A percentile compares a stretch with the other conserved stretches of the same genome.
These are phyloP conservation scores for Gambusia affinis DNA, from an alignment of 2,113 vertebrate genomes.

Conservation along the genomic window DNA sequence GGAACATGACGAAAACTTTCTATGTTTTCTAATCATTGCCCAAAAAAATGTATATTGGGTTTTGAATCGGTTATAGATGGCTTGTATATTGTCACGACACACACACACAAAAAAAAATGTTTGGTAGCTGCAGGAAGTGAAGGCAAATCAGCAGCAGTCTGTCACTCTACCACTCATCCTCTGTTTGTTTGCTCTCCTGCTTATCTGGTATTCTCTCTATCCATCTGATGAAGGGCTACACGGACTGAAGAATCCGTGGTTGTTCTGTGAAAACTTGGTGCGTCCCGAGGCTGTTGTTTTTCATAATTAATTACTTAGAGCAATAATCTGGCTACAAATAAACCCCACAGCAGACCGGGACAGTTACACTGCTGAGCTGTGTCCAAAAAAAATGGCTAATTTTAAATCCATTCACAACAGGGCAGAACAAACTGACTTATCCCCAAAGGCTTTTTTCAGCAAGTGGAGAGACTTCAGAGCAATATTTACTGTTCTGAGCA, in stretches of 20 bases:
- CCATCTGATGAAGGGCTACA: slow-evolving; percentile 25
- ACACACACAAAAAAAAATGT: not conserved
- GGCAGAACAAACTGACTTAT: slow-evolving; percentile 20
- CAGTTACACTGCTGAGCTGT: not conserved
- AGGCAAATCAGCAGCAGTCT: slow-evolving; percentile 31
- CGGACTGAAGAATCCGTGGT: slow-evolving; percentile 38
- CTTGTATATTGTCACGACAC: not conserved
- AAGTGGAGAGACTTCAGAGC: slow-evolving; percentile 7
- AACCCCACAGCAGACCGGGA: slow-evolving; percentile 11
- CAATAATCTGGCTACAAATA: slow-evolving; percentile 51
- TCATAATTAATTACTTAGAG: slow-evolving; percentile 62
- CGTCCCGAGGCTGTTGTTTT: slow-evolving; percentile 65
- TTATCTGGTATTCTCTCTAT: slow-evolving; percentile 38
- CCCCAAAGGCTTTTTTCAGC: not conserved
- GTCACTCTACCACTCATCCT: slow-evolving; percentile 36
- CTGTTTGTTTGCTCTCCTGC: slow-evolving; percentile 49
- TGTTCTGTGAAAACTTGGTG: slow-evolving; percentile 58
- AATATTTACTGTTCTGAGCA: slow-evolving; percentile 17
- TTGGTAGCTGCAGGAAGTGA: slow-evolving; percentile 35
- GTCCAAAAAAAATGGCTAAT: slow-evolving; percentile 26
- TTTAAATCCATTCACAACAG: slow-evolving; percentile 18
- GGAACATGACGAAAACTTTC: not conserved
- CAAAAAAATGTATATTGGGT: not conserved
- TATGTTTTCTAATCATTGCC: not conserved
- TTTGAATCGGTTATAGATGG: not conserved